Base-by-base conservation (phyloP, 2,113 vertebrate genomes). In the Caranx ignobilis region DNA sequence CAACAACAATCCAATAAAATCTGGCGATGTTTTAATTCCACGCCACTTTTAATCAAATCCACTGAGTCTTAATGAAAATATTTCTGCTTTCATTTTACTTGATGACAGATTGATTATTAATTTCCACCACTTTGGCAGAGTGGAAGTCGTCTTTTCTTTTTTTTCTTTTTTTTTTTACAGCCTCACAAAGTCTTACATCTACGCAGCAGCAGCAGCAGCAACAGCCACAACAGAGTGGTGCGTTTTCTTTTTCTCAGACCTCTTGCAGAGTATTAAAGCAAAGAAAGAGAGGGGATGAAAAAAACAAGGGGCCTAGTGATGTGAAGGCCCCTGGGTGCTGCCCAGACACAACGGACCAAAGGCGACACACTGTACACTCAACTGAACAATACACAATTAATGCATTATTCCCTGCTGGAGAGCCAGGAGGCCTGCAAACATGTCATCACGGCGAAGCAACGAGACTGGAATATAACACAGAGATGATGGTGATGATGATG, bases 371-470 rank as follows among this genome's bases (percentile, higher is more conserved):
- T 89, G 81, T 87, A 87, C 79, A 91, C 81, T 88, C 85, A 86
- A 74, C 68, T 70, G 86, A 91, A 93, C 92, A 93, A 91, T 91
- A 80, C 90, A 94, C 92, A 94, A 93, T 94, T 89, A 88, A 92
- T 89, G 86, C 92, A 90, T 92, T 93, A 86, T 94, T 93, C 87
- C 78, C 89, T 66, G 79, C 76, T 62, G 85, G 69, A 87, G 85
- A 87, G 75, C 80, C 81, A 76, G 70, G 80, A 90, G 91, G 92
- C 86, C 89, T 89, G 79, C 61, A 85, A 71, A 85, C 81, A 87
- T 85, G 71, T 78, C 79, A 91, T 74, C 82, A 76, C 77, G 48
- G 55, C 62, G 35, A 85, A 59, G 19, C 45, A 81, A 63, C 21
- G 67, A 65, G 41, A 52, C 61, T 66, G 62, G 32, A 47, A 67